These are phyloP conservation scores for Potamilus streckersoni DNA, from an alignment of 1,140 invertebrate genomes.

Conservation along the genomic window DNA sequence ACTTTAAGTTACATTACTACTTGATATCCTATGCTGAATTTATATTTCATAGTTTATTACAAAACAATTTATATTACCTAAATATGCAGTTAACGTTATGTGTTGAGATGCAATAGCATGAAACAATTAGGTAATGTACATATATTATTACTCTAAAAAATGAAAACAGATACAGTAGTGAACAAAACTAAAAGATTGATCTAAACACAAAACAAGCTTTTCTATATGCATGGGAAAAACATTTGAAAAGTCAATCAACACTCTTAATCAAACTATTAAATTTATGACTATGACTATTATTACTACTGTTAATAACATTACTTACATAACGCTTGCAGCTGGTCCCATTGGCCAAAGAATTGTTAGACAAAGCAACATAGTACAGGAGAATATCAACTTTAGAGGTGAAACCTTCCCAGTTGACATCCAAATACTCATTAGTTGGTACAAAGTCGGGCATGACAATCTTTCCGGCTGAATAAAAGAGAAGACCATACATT, in stretches of 20 bases:
- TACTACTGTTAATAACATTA: not conserved
- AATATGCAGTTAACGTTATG: too few relatives aligned
- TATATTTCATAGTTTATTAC: too few relatives aligned
- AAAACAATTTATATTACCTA: too few relatives aligned
- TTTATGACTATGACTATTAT: not conserved
- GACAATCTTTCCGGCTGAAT: constrained; percentile 37
- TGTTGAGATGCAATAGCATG: too few relatives aligned
- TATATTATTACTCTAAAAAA: not conserved
- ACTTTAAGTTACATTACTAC: too few relatives aligned
- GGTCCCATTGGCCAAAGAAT: constrained; percentile 20
- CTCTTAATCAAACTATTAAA: not conserved
- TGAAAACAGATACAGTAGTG: not conserved
- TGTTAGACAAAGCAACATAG: constrained; percentile 41
- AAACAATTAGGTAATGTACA: not conserved
- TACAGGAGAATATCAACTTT: constrained; percentile 47
- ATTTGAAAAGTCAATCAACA: not conserved
- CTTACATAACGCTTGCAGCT: constrained; percentile 47
- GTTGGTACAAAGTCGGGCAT: constrained; percentile 27
- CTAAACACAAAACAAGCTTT: too few relatives aligned
- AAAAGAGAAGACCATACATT: not conserved
- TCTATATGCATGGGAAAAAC: not conserved
- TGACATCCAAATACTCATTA: constrained; percentile 25
- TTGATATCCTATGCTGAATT: too few relatives aligned
- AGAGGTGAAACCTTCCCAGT: constrained; percentile 44
- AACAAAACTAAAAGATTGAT: not conserved